A percentile compares a stretch with the other conserved stretches of the same genome.
Evolutionary conservation across 2,113 vertebrate genomes (phyloP).

Genomic region (Phodopus roborovskii): DNA sequence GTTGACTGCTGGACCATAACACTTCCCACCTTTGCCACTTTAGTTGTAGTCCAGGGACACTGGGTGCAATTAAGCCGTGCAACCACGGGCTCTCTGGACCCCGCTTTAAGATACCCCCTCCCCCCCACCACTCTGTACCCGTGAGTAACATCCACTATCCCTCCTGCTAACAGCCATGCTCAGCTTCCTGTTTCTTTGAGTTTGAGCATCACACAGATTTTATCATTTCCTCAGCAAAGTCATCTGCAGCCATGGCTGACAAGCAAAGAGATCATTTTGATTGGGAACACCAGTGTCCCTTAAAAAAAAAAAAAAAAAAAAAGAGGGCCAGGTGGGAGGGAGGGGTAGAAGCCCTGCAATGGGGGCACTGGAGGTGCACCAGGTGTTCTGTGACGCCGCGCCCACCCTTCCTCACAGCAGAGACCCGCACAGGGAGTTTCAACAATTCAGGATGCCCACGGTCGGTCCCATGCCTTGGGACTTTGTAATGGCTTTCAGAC

Average conservation of each 20-base stretch:
- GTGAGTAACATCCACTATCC: neutral
- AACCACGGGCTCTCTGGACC: neutral
- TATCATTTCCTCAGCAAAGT: neutral
- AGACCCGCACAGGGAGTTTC: neutral
- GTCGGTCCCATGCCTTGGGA: neutral
- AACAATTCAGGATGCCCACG: fast-evolving
- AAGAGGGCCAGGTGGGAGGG: neutral
- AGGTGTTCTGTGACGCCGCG: neutral
- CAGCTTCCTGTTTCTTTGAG: neutral
- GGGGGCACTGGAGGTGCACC: neutral
- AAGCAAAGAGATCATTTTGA: neutral
- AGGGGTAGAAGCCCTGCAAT: neutral
- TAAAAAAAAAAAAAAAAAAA: too few species aligned
- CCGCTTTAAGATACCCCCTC: neutral
- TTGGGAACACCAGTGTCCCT: neutral
- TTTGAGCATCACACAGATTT: neutral
- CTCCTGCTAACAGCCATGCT: neutral
- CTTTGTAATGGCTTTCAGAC: neutral
- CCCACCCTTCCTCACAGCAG: neutral
- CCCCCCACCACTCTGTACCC: neutral
- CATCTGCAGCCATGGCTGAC: neutral
- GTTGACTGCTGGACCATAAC: neutral
- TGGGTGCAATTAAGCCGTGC: too few species aligned
- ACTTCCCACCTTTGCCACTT: neutral
- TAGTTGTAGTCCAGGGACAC: neutral